A percentile compares a stretch with the other conserved stretches of the same genome.
Evolutionary conservation across 2,888 invertebrate species (phyloP).

Genomic region (Thera britannica): DNA sequence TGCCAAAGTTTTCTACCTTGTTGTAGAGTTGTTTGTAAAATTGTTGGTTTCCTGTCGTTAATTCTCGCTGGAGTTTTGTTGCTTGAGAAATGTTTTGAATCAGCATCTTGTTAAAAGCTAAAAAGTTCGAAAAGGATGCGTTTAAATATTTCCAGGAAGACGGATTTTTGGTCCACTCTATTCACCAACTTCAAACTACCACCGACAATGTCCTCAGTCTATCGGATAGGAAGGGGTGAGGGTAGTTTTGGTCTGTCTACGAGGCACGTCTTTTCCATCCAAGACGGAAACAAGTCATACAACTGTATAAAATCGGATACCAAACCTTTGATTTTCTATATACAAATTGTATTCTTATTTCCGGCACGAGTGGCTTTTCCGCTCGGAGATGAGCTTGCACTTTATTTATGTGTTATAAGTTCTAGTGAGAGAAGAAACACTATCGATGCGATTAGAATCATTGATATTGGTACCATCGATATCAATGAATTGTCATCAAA

Average conservation of each 20-base stretch:
- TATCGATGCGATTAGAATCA: background rate
- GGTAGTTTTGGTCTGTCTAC: too few species aligned
- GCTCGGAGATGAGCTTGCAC: constrained; percentile 20
- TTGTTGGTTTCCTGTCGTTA: constrained; percentile 21
- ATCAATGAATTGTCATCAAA: too few species aligned
- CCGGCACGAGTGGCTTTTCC: constrained; percentile 13
- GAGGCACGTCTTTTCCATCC: background rate
- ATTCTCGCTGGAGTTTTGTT: constrained; percentile 14
- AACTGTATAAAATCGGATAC: constrained; percentile 4
- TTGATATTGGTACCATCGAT: too few species aligned
- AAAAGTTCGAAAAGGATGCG: too few species aligned
- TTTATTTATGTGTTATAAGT: constrained; percentile 10
- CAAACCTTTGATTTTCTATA: constrained; percentile 27
- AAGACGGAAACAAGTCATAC: constrained; percentile 15
- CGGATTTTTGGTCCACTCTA: too few species aligned
- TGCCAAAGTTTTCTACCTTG: constrained; percentile 61
- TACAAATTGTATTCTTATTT: constrained; percentile 32
- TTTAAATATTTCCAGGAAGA: too few species aligned
- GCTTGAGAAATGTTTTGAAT: too few species aligned
- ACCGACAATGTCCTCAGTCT: too few species aligned
- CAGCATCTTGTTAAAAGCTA: too few species aligned
- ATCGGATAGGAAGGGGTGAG: too few species aligned
- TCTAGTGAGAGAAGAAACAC: constrained; percentile 14
- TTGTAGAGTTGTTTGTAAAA: constrained; percentile 29
- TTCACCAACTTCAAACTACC: too few species aligned